A percentile compares a stretch with the other conserved stretches of the same genome.
phyloP scores from a whole-genome alignment of 2,888 invertebrate species.

The Rhabditoides inermis region DNA sequence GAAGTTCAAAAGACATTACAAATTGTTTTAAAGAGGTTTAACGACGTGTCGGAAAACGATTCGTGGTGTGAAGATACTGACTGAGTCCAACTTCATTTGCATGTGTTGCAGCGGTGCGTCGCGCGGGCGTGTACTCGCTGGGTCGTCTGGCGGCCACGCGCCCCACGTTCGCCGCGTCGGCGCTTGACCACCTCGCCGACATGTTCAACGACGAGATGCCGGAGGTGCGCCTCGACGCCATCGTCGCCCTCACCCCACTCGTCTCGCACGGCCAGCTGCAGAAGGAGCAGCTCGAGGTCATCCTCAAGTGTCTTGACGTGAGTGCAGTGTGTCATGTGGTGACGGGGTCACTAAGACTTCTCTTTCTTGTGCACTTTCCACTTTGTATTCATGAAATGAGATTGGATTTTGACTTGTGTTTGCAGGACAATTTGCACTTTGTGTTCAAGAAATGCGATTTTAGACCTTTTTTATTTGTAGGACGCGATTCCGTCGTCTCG shows the following conservation, averaged over 20 bases:
- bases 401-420: too few species aligned
- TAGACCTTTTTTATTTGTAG: constrained; percentile 54
- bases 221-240: constrained; percentile 80
- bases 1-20: too few species aligned
- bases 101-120: constrained; percentile 70
- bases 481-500: constrained; percentile 88
- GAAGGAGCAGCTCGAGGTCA: constrained; percentile 91
- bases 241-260: constrained; percentile 81
- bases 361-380: too few species aligned
- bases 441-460: too few species aligned
- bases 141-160: constrained; percentile 77
- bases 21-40: too few species aligned
- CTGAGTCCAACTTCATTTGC: neutral
- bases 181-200: constrained; percentile 89
- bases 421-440: too few species aligned
- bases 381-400: too few species aligned
- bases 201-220: constrained; percentile 99
- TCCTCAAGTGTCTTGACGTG: constrained; percentile 82
- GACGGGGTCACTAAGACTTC: too few species aligned
- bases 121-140: constrained; percentile 84
- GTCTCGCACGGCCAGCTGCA: constrained; percentile 77
- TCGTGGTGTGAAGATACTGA: too few species aligned
- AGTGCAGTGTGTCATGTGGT: too few species aligned
- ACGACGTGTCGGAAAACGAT: too few species aligned
- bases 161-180: constrained; percentile 66